These are phyloP conservation scores for Latheticus oryzae DNA, from an alignment of 2,888 invertebrate species.

Conservation along the genomic window DNA sequence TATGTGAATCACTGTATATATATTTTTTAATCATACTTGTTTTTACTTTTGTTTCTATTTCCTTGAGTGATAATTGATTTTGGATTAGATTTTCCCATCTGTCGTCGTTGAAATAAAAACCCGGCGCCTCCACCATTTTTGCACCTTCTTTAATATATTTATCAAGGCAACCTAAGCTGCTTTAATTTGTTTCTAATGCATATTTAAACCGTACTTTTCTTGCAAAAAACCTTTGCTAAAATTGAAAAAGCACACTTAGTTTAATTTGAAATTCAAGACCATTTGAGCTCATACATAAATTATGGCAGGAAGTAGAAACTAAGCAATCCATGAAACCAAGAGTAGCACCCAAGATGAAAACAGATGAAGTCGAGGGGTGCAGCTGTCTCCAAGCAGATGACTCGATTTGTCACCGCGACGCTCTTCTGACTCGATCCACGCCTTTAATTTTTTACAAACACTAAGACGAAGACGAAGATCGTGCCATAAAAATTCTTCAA, in stretches of 20 bases:
- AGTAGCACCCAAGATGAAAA: conserved; percentile 51
- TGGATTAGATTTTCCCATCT: too few relatives aligned
- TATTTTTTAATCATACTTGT: too few relatives aligned
- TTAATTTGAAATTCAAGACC: conserved; percentile 44
- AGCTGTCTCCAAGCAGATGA: conserved; percentile 54
- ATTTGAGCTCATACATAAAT: conserved; percentile 44
- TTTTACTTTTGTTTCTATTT: too few relatives aligned
- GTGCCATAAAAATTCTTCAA: conserved; percentile 18
- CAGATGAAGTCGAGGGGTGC: conserved; percentile 53
- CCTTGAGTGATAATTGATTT: too few relatives aligned
- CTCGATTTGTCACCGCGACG: conserved; percentile 54
- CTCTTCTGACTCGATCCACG: conserved; percentile 52
- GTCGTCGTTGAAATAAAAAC: too few relatives aligned
- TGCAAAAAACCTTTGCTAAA: too few relatives aligned
- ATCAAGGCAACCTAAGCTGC: too few relatives aligned
- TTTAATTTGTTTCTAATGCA: too few relatives aligned
- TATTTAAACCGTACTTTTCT: too few relatives aligned
- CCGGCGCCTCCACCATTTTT: too few relatives aligned
- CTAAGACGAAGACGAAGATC: conserved; percentile 15
- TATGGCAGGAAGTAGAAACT: conserved; percentile 41
- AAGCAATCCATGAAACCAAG: conserved; percentile 44
- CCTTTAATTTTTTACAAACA: conserved; percentile 45
- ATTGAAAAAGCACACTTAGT: conserved; percentile 42
- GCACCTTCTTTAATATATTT: too few relatives aligned
- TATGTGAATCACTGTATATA: too few relatives aligned